Evolutionary conservation across 2,888 invertebrate species (phyloP).

Genomic region (Ectobius pallidus): DNA sequence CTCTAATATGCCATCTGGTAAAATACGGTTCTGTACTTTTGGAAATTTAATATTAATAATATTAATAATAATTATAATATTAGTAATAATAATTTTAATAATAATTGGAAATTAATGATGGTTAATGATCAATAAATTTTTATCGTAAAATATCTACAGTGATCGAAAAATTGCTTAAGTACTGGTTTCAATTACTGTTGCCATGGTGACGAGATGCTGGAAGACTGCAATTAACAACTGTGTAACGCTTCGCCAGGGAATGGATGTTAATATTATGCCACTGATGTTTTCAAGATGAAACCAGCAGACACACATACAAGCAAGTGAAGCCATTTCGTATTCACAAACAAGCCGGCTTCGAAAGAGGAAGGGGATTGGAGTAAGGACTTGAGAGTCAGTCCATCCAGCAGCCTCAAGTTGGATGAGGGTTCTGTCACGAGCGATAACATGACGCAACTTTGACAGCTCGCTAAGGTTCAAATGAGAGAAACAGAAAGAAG

Average conservation of each 20-base stretch:
- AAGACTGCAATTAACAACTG: no score
- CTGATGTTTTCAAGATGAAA: constrained; percentile 2
- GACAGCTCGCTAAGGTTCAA: constrained; percentile 5
- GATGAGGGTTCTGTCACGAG: background rate
- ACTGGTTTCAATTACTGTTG: no score
- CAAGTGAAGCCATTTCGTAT: constrained; percentile 16
- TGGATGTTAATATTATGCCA: constrained; percentile 14
- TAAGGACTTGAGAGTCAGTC: background rate
- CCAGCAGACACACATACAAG: background rate
- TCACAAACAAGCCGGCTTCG: constrained; percentile 19
- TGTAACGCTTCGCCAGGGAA: background rate
- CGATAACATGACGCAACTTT: background rate
- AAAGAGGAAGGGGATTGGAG: background rate
- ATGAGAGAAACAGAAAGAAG: background rate
- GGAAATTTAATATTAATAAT: no score
- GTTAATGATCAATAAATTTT: no score
- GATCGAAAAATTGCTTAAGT: no score
- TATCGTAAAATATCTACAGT: no score
- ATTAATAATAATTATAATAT: no score
- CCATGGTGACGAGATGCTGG: no score
- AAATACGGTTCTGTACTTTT: no score
- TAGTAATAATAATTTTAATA: no score
- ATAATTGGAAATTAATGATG: no score
- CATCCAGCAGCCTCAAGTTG: background rate
- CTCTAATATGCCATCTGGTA: no score